Evolutionary conservation across 2,888 invertebrate genomes (phyloP), one percentile per base, ranked within the genome.

Genomic region (Torymus texanus): DNA sequence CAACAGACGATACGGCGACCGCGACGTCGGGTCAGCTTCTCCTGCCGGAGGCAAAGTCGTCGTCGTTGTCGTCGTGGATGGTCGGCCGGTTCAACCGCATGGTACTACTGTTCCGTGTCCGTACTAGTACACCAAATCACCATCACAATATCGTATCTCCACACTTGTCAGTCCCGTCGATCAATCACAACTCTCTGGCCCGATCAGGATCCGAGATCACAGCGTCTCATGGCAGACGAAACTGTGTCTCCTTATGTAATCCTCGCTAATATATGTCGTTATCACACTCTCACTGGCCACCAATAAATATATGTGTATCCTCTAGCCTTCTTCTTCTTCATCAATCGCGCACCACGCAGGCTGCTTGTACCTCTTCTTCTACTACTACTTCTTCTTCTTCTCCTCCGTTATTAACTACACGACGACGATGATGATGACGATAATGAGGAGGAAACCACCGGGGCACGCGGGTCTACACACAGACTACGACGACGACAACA

Each of bases 401-500:
- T 29, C 29, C 41, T 13, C 8, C 50, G 41, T 70, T 70, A 70
- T 70, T 59, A 72, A 72, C 41, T 41, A 72, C 71, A 53, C 18
- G 70, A 50, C 29, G 58, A 70, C 59, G 70, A 59, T 50, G 59
- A 70, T 59, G 59, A 70, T 58, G 59, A 70, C n/a, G 55, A 59
- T 70, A 59, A 70, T 56, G 41, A 70, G 16, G 29, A 2, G 16
- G 13, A 50, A 70, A 70, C 16, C 70, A 70, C 70, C 18, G 21
- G 50, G 70, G 70, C 24, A 62, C 62, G 61, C 71, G 62, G 10
- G 16, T 51, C 41, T 18, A 12, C 63, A 65, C 56, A 14, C 71
- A 11, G 65, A 65, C 50, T 18, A 70, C 21, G 50, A 14, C 21
- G 70, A 56, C 16, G 55, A 83, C 84, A 85, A 84, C 85, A 83